phyloP scores from a whole-genome alignment of 1,140 invertebrate species.

The Tenebrio molitor region DNA sequence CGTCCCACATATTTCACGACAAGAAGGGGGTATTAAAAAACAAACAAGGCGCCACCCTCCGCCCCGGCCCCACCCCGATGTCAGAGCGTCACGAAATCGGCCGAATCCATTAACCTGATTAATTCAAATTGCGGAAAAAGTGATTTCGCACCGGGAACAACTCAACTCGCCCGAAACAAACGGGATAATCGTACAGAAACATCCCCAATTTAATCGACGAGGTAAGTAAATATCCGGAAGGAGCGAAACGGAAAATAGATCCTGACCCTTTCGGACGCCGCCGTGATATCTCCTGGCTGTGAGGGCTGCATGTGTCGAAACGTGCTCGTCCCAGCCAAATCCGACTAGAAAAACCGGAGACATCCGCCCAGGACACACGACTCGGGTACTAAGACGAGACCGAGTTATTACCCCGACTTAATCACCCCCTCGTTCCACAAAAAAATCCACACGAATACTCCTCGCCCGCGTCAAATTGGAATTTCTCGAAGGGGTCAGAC shows the following conservation, averaged over 20 bases:
- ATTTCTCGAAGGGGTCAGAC: not conserved
- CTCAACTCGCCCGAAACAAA: slow-evolving; percentile 30
- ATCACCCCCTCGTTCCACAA: too few species aligned
- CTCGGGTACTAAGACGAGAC: too few species aligned
- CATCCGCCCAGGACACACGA: too few species aligned
- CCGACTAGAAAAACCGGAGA: slow-evolving; percentile 8
- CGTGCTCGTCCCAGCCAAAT: slow-evolving; percentile 6
- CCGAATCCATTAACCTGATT: slow-evolving; percentile 22
- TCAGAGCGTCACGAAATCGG: slow-evolving; percentile 4
- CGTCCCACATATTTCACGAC: slow-evolving; percentile 4
- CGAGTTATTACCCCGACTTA: too few species aligned
- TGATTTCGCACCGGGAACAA: slow-evolving; percentile 16
- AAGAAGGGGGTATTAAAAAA: not conserved
- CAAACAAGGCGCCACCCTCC: too few species aligned
- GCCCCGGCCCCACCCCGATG: too few species aligned
- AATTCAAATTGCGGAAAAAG: slow-evolving; percentile 13
- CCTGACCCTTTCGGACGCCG: slow-evolving; percentile 8
- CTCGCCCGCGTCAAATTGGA: not conserved
- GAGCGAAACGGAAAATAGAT: slow-evolving; percentile 25
- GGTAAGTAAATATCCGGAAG: slow-evolving; percentile 40
- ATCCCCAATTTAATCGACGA: slow-evolving; percentile 20
- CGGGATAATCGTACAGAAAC: slow-evolving; percentile 26
- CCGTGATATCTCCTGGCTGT: slow-evolving; percentile 3
- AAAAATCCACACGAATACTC: too few species aligned
- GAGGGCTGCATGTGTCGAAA: slow-evolving; percentile 18